Evolutionary conservation across 2,888 invertebrate species (phyloP), one percentile per base, ranked within the genome.

Genomic region (Lysandra coridon): DNA sequence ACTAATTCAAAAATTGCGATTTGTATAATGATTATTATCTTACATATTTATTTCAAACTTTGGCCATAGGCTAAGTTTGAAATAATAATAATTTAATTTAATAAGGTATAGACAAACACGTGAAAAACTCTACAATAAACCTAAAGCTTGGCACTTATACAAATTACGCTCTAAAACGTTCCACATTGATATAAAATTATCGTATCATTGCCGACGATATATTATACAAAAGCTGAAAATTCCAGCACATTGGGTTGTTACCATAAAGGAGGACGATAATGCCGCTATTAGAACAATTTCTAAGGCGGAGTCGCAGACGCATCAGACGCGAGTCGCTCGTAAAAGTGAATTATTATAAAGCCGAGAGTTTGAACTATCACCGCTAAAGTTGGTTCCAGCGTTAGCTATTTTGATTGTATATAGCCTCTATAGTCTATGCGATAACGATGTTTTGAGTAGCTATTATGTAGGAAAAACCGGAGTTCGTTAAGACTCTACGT

Each of bases 281-380:
- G 86, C 83, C 85, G 83, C 89, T 87, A 92, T 93, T 93, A 91
- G 88, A 87, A 88, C 88, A 86, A 90, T 91, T 89, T 90, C 86
- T 86, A 86, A 88, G 89, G 90, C 88, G 89, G 87, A 88, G 88
- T 87, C 89, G 87, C 88, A 90, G 90, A 91, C 91, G 92, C 92
- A 92, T 85, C 86, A 83, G 92, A 90, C 92, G 87, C 86, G 87
- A 85, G 86, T 84, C 85, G 90, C 88, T 93, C 94, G 91, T 94
- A 93, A 94, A 94, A 92, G 87, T 93, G 93, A 94, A 89, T 90
- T 93, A 94, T 93, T 89, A 90, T 90, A 85, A 89, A 92, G 91
- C 88, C 88, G 89, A 91, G 94, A 94, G 94, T 93, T 90, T 90
- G 90, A 92, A 91, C 91, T 92, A 91, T 90, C 88, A 89, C 85